Percentiles rank a stretch among this genome's conserved stretches.
phyloP scores from a whole-genome alignment of 2,113 vertebrate species.

The Bagarius yarrelli region DNA sequence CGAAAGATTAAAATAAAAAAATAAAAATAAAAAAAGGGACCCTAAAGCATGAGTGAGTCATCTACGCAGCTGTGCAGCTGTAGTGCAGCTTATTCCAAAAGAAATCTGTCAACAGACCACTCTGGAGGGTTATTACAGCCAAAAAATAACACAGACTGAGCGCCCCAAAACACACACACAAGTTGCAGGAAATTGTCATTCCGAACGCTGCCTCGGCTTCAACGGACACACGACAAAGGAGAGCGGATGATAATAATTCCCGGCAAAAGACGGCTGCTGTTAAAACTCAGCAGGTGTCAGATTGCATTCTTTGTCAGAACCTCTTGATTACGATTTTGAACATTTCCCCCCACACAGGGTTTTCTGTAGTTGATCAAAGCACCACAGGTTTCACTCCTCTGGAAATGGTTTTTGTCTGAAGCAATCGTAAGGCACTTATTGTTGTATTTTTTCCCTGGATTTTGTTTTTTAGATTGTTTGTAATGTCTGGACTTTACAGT shows the following conservation, averaged over 20 bases:
- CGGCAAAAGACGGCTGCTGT: slow-evolving; percentile 31
- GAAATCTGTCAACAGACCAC: slow-evolving; percentile 51
- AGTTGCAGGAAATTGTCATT: slow-evolving; percentile 25
- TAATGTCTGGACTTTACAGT: not conserved
- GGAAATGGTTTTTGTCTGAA: slow-evolving; percentile 1
- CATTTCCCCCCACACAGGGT: slow-evolving; percentile 30
- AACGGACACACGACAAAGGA: slow-evolving; percentile 6
- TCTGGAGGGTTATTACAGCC: slow-evolving; percentile 43
- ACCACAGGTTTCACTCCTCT: slow-evolving; percentile 34
- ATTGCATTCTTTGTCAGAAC: slow-evolving; percentile 21
- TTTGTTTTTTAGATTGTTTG: slow-evolving; percentile 5
- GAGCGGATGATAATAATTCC: slow-evolving; percentile 34
- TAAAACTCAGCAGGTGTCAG: slow-evolving; percentile 45
- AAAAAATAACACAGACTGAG: slow-evolving; percentile 19
- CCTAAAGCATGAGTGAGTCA: slow-evolving; percentile 42
- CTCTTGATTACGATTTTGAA: slow-evolving; percentile 49
- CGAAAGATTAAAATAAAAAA: slow-evolving; percentile 12
- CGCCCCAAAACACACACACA: not conserved
- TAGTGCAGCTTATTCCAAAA: slow-evolving; percentile 33
- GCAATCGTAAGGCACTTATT: not conserved
- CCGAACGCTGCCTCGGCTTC: slow-evolving; percentile 6
- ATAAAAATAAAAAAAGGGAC: not conserved
- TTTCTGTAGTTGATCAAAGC: slow-evolving; percentile 44
- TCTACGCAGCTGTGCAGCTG: slow-evolving; percentile 49
- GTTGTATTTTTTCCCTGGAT: not conserved